Conservation (phyloP, 2,113 vertebrate species). For the Ophthalmolycus amberensis region DNA sequence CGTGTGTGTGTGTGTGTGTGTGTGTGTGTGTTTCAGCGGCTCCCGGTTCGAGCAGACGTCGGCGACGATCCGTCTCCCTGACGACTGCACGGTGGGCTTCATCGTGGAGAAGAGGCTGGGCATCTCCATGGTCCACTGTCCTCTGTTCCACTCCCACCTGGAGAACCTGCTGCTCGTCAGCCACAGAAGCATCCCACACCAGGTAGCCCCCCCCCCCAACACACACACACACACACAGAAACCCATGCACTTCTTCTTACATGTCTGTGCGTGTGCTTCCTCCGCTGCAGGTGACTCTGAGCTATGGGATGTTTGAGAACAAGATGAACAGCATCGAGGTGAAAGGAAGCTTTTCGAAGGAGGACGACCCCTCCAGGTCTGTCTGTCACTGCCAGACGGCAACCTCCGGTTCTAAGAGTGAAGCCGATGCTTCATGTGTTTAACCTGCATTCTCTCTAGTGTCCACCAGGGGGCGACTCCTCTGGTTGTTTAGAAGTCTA, state of each 20-base stretch:
- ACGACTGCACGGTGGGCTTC: conserved; percentile 94
- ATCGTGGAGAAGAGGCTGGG: conserved; percentile 89
- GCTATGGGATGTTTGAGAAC: conserved; percentile 91
- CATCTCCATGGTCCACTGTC: conserved; percentile 84
- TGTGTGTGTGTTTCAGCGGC: conserved; percentile 77
- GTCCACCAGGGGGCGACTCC: too few species aligned
- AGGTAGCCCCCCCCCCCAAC: conserved; percentile 41
- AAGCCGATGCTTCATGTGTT: too few species aligned
- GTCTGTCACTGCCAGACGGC: neutral
- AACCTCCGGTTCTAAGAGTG: too few species aligned
- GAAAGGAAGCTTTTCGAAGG: conserved; percentile 85
- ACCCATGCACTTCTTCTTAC: neutral
- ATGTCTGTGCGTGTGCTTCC: neutral
- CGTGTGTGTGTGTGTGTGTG: neutral
- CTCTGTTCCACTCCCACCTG: conserved; percentile 93
- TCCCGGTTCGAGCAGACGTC: conserved; percentile 87
- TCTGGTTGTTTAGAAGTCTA: too few species aligned
- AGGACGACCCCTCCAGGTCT: conserved; percentile 91
- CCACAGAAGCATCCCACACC: conserved; percentile 71
- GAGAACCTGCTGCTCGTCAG: conserved; percentile 90
- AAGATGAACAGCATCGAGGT: conserved; percentile 91
- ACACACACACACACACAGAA: neutral
- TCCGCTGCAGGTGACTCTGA: conserved; percentile 89
- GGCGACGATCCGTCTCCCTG: conserved; percentile 88
- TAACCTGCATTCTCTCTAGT: too few species aligned